Base-by-base conservation (phyloP, 1,140 invertebrate species). In the Drosophila truncata region DNA sequence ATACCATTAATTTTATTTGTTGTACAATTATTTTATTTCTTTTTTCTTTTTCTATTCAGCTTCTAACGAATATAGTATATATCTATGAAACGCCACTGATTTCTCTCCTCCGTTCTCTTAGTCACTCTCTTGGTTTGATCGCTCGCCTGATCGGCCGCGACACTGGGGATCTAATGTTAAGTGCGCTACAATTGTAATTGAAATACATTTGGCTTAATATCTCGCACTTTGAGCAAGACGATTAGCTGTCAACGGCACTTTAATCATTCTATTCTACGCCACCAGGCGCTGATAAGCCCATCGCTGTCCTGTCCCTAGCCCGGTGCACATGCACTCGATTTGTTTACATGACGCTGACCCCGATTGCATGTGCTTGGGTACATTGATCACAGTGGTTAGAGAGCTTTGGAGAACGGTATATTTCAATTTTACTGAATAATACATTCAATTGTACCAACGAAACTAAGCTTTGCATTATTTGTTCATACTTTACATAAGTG, bases 241-340 rank as follows among this genome's bases (percentile, higher is more conserved):
- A 60, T 59, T 77, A 66, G 74, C 74, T 66, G 74, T 66, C 73
- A 77, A 42, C 74, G 73, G 46, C 62, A 58, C 55, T 55, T 77
- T 77, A 77, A 76, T 76, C 52, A 76, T 49, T 41, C 62, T 67
- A 59, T 66, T 77, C 54, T 31, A 39, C 46, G 46, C 50, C 47
- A 44, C 62, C 27, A 67, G n/a, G 65, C 14, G 62, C 41, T 72
- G 74, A 77, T 77, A 77, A 77, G 72, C 33, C 50, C 50, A 54
- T 16, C 50, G 13, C 27, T 13, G 33, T 42, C 44, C 42, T 76
- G 54, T 77, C 50, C 74, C 54, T 61, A 55, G 57, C 27, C 54
- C 47, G 75, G 74, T 78, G 35, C 74, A 55, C 73, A 55, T 78
- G 74, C 55, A 78, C 74, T 66, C 16, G 42, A 69, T 61, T 67